A percentile compares a stretch with the other conserved stretches of the same genome.
Evolutionary conservation across 2,797 vertebrate genomes (phyloP).

Genomic region (Oreochromis grahami): DNA sequence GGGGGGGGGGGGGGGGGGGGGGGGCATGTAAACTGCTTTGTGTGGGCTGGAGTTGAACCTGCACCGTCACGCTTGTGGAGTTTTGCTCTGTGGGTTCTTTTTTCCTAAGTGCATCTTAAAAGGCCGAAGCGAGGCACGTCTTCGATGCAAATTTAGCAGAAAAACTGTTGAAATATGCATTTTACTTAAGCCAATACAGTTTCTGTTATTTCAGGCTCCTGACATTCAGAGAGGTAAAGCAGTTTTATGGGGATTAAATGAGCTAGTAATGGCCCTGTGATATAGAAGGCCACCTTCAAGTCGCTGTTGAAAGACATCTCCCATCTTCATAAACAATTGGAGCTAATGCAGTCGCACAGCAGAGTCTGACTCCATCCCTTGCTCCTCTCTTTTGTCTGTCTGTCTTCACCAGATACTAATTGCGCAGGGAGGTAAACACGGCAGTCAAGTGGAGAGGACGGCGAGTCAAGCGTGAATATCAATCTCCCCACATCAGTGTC

Average conservation of each 20-base stretch:
- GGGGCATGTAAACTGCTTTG: neutral
- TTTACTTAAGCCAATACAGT: conserved; percentile 44
- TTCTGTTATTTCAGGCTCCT: conserved; percentile 33
- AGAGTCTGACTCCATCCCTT: conserved; percentile 31
- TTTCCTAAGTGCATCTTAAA: neutral
- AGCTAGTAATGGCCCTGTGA: conserved; percentile 57
- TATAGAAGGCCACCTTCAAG: conserved; percentile 67
- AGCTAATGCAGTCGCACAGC: conserved; percentile 48
- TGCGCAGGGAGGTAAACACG: conserved; percentile 79
- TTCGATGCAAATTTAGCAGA: conserved; percentile 44
- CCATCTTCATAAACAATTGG: conserved; percentile 68
- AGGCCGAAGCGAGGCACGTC: conserved; percentile 2
- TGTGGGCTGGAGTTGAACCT: neutral
- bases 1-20: no score
- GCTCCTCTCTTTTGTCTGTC: conserved; percentile 37
- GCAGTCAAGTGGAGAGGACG: conserved; percentile 76
- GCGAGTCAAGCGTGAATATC: conserved; percentile 82
- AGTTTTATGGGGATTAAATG: conserved; percentile 61
- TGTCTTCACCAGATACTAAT: conserved; percentile 76
- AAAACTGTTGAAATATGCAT: conserved; percentile 62
- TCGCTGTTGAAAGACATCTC: conserved; percentile 63
- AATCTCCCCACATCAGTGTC: conserved; percentile 80
- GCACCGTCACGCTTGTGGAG: neutral
- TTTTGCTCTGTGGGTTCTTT: neutral
- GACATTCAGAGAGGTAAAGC: conserved; percentile 42